Evolutionary conservation across 2,797 vertebrate species (phyloP).

Genomic region (Propithecus perrieri): DNA sequence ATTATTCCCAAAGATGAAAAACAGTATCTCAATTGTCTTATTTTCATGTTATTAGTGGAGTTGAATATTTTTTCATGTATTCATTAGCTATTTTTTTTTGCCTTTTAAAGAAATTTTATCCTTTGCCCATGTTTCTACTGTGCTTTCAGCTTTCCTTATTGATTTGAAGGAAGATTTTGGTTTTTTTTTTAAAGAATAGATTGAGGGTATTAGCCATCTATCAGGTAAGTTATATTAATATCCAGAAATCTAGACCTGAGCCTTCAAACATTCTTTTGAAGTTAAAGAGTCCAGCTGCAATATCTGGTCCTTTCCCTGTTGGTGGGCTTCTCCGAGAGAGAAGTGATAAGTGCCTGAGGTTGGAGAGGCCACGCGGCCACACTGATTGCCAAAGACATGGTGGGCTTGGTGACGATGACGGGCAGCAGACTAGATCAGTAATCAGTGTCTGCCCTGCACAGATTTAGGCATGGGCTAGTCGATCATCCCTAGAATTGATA

Average conservation of each 20-base stretch:
- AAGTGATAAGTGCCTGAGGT: neutral
- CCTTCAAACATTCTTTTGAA: neutral
- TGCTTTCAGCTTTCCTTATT: neutral
- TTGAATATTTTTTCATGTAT: neutral
- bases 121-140: neutral
- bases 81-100: neutral
- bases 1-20: neutral
- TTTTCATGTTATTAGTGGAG: neutral
- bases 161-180: neutral
- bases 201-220: neutral
- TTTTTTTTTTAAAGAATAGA: neutral
- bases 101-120: neutral
- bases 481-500: neutral
- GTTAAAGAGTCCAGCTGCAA: neutral
- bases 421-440: neutral
- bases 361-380: neutral
- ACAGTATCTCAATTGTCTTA: neutral
- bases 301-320: neutral
- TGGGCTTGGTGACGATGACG: rapidly evolving
- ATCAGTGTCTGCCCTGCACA: neutral
- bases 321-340: neutral
- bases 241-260: neutral
- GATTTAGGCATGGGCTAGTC: neutral
- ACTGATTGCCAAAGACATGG: neutral
- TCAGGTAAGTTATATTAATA: neutral